phyloP scores from a whole-genome alignment of 1,140 invertebrate species.

The Apis cerana region DNA sequence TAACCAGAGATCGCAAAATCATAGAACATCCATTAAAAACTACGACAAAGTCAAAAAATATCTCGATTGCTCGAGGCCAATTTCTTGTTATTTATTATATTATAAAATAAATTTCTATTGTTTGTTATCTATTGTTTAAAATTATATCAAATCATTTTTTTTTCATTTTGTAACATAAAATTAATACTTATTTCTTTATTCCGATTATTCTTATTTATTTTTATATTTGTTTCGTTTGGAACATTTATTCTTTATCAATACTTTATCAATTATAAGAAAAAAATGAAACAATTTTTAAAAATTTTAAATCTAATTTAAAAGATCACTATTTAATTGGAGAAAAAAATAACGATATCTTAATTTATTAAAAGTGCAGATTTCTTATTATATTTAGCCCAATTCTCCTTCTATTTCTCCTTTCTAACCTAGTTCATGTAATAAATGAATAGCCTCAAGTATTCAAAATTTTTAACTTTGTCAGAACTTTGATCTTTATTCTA shows the following conservation, averaged over 20 bases:
- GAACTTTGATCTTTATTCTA: not conserved
- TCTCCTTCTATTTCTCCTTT: not conserved
- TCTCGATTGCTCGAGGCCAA: not conserved
- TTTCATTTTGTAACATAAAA: not conserved
- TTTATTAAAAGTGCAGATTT: not conserved
- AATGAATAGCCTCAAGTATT: not conserved
- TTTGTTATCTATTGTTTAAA: not conserved
- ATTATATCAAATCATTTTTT: not conserved
- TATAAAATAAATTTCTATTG: not conserved
- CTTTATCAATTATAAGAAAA: no score
- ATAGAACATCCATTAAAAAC: constrained; percentile 23
- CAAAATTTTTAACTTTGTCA: not conserved
- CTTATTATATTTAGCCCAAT: no score
- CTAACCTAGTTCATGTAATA: not conserved
- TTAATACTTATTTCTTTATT: not conserved
- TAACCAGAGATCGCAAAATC: constrained; percentile 2
- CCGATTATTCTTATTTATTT: no score
- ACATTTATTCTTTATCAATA: no score
- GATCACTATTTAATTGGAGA: not conserved
- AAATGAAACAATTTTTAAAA: no score
- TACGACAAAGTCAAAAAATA: not conserved
- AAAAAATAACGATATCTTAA: not conserved
- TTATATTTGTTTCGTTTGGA: not conserved
- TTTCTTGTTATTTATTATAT: not conserved
- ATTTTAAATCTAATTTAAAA: not conserved